phyloP scores from a whole-genome alignment of 2,888 invertebrate species.

The Temnothorax unifasciatus region DNA sequence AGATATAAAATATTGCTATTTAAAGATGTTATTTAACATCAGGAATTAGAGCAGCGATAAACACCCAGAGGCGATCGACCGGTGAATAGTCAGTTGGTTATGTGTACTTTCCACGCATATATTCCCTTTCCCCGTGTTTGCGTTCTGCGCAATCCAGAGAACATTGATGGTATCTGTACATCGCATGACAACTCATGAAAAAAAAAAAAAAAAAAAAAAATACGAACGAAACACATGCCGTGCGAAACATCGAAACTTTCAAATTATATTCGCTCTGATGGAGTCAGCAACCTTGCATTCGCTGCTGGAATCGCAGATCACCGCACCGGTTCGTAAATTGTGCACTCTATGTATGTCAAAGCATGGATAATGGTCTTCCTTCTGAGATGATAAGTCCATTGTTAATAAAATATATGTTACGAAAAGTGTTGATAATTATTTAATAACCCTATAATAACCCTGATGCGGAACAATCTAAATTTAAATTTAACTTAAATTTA shows the following conservation, averaged over 20 bases:
- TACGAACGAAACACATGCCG: slow-evolving; percentile 34
- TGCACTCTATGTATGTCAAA: slow-evolving; percentile 8
- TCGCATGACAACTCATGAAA: slow-evolving; percentile 48
- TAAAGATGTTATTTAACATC: slow-evolving; percentile 1
- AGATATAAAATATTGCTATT: not conserved
- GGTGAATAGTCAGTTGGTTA: slow-evolving; percentile 70
- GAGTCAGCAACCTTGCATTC: not conserved
- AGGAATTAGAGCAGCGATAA: not conserved
- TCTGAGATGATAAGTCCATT: not conserved
- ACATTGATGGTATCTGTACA: slow-evolving; percentile 70
- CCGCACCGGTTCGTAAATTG: slow-evolving; percentile 5
- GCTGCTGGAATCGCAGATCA: slow-evolving; percentile 7
- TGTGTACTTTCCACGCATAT: slow-evolving; percentile 67
- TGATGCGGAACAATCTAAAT: not conserved
- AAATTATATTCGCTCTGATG: slow-evolving; percentile 23
- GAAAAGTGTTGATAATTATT: slow-evolving; percentile 20
- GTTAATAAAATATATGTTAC: slow-evolving; percentile 8
- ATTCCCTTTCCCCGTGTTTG: slow-evolving; percentile 65
- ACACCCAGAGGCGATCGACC: slow-evolving; percentile 53
- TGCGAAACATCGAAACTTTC: slow-evolving; percentile 30
- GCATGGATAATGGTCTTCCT: not conserved
- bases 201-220: slow-evolving; percentile 47
- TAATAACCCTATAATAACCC: not conserved
- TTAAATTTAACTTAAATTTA: not conserved
- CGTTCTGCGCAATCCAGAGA: slow-evolving; percentile 71